Base-by-base conservation (phyloP, 1,140 invertebrate genomes). In the Tetragnatha versicolor region DNA sequence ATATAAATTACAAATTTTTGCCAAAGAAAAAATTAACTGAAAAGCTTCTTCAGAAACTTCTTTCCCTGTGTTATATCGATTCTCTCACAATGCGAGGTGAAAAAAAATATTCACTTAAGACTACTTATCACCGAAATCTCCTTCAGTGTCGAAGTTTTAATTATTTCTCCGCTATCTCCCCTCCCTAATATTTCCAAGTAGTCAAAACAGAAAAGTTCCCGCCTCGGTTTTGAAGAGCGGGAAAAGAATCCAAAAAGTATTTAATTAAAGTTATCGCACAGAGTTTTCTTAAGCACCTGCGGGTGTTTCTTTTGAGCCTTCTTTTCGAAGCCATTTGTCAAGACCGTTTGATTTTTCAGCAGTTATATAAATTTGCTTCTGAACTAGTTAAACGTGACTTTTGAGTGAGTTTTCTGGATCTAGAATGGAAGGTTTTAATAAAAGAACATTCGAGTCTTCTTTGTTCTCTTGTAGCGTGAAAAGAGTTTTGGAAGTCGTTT, bases 331-430 rank as follows among this genome's bases (percentile, higher is more conserved):
- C 31, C 27, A 65, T 65, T 65, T 49, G 65, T 51, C 65, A 68
- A 49, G 65, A 68, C 47, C 65, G 47, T 68, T 68, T 68, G 65
- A 68, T 68, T 68, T 68, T 68, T 49, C 61, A 17, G n/a, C 65
- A 68, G 42, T 51, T 47, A 68, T 49, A 51, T 68, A 51, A 68
- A 68, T 25, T 68, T 51, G 10, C 25, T 35, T 12, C 22, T 14
- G 51, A 49, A 51, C n/a, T 68, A n/a, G 12, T 17, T 22, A 20
- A 35, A 51, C 65, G 65, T 68, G 65, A 68, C 65, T 68, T 68
- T 68, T 68, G 14, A 51, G 35, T 22, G 39, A 42, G 61, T 27
- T 65, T 65, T 65, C 42, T 25, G 25, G 17, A 33, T 12, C 55
- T n/a, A 31, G 29, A 58, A 31, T 10, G 31, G 14, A 4, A 58